phyloP scores from a whole-genome alignment of 2,888 invertebrate genomes.

The Anodontia alba region DNA sequence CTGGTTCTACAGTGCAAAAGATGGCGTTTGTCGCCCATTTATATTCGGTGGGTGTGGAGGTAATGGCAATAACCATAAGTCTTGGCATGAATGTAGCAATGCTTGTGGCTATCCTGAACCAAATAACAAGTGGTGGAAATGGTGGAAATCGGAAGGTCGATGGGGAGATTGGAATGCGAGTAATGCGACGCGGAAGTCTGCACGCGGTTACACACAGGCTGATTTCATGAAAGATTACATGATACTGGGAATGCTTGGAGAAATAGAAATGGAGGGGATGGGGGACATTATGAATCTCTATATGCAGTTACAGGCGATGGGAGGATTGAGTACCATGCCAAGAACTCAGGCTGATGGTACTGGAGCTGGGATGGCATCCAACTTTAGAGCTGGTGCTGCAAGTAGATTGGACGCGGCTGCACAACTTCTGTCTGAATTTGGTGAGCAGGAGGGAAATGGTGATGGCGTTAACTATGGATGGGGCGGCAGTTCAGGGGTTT shows the following conservation, averaged over 20 bases:
- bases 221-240: slow-evolving; percentile 56
- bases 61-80: slow-evolving; percentile 45
- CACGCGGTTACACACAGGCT: slow-evolving; percentile 8
- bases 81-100: slow-evolving; percentile 53
- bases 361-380: background rate
- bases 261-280: slow-evolving; percentile 39
- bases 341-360: background rate
- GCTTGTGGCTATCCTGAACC: slow-evolving; percentile 46
- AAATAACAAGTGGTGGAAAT: slow-evolving; percentile 47
- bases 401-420: too few relatives aligned
- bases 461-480: background rate
- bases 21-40: slow-evolving; percentile 55
- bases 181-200: background rate
- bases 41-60: slow-evolving; percentile 63
- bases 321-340: slow-evolving; percentile 5
- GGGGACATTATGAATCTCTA: slow-evolving; percentile 23
- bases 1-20: slow-evolving; percentile 53
- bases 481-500: background rate
- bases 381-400: background rate
- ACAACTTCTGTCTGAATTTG: background rate
- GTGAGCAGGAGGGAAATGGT: background rate
- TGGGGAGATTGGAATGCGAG: too few relatives aligned
- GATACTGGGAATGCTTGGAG: slow-evolving; percentile 41
- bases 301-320: slow-evolving; percentile 7
- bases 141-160: slow-evolving; percentile 11